Percentiles rank a stretch among this genome's conserved stretches.
Conservation (phyloP, 2,888 invertebrate species). For the Plemyria rubiginata region DNA sequence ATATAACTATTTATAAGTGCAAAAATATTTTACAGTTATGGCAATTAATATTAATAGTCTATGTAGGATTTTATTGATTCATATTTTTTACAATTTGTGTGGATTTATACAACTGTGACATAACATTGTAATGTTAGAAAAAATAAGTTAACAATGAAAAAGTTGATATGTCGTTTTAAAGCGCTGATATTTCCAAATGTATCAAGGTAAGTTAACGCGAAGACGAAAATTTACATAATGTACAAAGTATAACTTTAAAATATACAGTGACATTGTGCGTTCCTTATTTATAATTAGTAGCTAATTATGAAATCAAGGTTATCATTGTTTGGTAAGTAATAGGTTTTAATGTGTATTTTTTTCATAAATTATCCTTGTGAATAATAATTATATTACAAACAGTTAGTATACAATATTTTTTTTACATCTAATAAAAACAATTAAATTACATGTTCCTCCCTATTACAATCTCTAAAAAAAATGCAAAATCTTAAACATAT, state of each 20-base stretch:
- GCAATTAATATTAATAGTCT: background rate
- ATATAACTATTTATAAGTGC: background rate
- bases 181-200: slow-evolving; percentile 11
- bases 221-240: slow-evolving; percentile 67
- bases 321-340: slow-evolving; percentile 19
- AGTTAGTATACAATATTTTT: slow-evolving; percentile 52
- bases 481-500: slow-evolving; percentile 71
- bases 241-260: slow-evolving; percentile 56
- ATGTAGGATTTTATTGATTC: background rate
- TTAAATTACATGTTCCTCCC: slow-evolving; percentile 65
- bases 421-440: slow-evolving; percentile 63
- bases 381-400: slow-evolving; percentile 44
- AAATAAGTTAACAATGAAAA: background rate
- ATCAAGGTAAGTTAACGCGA: slow-evolving; percentile 37
- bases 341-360: slow-evolving; percentile 17
- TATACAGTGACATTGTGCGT: slow-evolving; percentile 53
- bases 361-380: slow-evolving; percentile 42
- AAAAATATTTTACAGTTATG: background rate
- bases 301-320: slow-evolving; percentile 14
- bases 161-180: slow-evolving; percentile 24
- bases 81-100: background rate
- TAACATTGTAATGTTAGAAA: background rate
- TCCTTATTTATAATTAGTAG: slow-evolving; percentile 26
- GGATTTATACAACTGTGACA: background rate
- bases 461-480: slow-evolving; percentile 71